Base-by-base conservation (phyloP, 2,797 vertebrate species). In the Rhinella marina region DNA sequence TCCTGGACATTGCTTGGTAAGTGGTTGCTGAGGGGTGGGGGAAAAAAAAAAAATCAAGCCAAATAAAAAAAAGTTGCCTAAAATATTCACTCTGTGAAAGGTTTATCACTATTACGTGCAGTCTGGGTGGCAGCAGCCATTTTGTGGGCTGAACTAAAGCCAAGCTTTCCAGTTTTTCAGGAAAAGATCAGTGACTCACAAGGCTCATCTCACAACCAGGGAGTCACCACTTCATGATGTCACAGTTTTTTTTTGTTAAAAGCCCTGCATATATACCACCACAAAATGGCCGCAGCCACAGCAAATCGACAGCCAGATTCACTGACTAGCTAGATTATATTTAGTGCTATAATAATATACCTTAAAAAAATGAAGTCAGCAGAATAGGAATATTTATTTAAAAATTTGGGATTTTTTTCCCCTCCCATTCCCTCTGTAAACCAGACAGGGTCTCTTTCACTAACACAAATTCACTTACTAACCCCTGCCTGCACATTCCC, bases 391-490 rank as follows among this genome's bases (percentile, higher is more conserved):
- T 29, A 68, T 27, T 16, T 68, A 13, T 29, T 29, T 12, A 14
- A 14, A 48, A 50, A 48, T 11, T 11, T 73, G 0, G 9, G 19
- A 11, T 48, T 50, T 21, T 48, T 21, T 41, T 23, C 7, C 27
- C 7, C 10, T 14, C 48, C 16, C 29, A 21, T 2, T 41, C 17
- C 29, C 68, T 3, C 7, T 3, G n/a, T 66, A 23, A 57, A 32
- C 59, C 54, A n/a, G 82, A 59, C 81, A 84, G 32, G 50, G 66
- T 29, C 81, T 84, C 83, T 57, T 50, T 75, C 23, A 54, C 70
- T 25, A 85, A 85, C 77, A 52, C 84, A 77, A 78, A 64, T 59
- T 48, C 11, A 32, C 41, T 62, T 29, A 48, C 50, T 27, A 70
- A 25, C n/a, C 75, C 13, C 59, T 27, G 76, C 76, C 75, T 80